Conservation (phyloP, 2,113 vertebrate species). For the Sylvietta virens region DNA sequence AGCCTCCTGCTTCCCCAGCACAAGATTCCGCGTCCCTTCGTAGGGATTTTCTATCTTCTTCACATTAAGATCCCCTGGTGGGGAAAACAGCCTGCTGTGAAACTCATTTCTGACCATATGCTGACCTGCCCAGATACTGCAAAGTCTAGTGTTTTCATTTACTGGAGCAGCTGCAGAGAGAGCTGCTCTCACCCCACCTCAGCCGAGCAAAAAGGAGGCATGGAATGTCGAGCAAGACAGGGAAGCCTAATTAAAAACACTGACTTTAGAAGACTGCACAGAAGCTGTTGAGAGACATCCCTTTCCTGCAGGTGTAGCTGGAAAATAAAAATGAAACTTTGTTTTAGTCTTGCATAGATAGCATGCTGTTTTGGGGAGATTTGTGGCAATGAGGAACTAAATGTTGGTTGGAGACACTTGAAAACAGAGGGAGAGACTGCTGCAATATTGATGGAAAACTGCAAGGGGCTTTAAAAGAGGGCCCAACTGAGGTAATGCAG, state of each 20-base stretch:
- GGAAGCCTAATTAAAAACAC: slow-evolving; percentile 5
- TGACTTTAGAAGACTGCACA: not conserved
- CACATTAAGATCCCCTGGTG: not conserved
- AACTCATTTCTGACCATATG: slow-evolving; percentile 49
- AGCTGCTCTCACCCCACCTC: not conserved
- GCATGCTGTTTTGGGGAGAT: not conserved
- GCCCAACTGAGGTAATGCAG: not conserved
- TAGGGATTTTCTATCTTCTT: slow-evolving; percentile 32
- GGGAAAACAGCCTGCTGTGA: slow-evolving; percentile 26
- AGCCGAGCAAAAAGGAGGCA: not conserved
- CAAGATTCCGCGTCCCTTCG: not conserved
- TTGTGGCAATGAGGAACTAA: not conserved
- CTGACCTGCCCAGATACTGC: slow-evolving; percentile 32
- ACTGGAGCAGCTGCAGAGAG: not conserved
- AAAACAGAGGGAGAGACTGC: not conserved
- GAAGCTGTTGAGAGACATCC: not conserved
- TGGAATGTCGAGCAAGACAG: not conserved
- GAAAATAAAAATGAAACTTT: not conserved
- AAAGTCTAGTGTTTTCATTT: not conserved
- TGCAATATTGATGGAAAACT: not conserved
- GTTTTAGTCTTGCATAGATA: not conserved
- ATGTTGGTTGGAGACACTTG: not conserved
- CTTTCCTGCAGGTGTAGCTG: not conserved
- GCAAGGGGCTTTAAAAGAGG: not conserved
- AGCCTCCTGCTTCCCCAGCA: not conserved